Conservation (phyloP, 2,888 invertebrate species). For the Andrena trimmerana region DNA sequence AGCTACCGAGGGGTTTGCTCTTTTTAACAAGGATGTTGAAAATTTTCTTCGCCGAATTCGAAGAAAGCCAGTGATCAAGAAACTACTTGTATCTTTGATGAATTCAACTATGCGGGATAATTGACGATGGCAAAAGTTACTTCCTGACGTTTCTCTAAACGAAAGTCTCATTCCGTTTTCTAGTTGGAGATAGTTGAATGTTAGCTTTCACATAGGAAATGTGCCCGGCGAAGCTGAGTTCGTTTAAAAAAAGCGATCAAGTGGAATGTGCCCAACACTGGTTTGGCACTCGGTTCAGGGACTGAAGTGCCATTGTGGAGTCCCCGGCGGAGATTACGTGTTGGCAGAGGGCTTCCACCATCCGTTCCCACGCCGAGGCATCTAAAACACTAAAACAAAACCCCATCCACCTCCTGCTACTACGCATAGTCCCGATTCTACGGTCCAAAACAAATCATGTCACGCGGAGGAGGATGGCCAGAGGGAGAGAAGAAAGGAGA, state of each 20-base stretch:
- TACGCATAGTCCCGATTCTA: constrained; percentile 48
- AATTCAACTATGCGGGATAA: neutral
- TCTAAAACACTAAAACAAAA: constrained; percentile 83
- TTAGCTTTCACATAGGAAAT: neutral
- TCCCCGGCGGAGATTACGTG: constrained; percentile 62
- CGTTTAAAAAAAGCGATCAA: constrained; percentile 24
- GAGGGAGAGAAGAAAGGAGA: constrained; percentile 62
- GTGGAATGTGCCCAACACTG: constrained; percentile 38
- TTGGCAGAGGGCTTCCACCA: constrained; percentile 65
- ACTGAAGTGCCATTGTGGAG: constrained; percentile 70
- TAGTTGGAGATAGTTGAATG: neutral
- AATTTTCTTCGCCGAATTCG: neutral
- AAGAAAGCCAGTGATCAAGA: no score
- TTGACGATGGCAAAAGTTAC: neutral
- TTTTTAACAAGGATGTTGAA: neutral
- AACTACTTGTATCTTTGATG: neutral
- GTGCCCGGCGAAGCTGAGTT: constrained; percentile 12
- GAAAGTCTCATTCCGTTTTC: neutral
- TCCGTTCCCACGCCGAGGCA: constrained; percentile 82
- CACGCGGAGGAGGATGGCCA: constrained; percentile 54
- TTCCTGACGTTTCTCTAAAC: neutral
- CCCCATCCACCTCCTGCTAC: constrained; percentile 66
- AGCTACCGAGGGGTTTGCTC: no score
- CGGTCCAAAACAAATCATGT: constrained; percentile 73
- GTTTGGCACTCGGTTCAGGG: constrained; percentile 39